Conservation (phyloP, 2,797 vertebrate species). For the Dendrocincla tyrannina region DNA sequence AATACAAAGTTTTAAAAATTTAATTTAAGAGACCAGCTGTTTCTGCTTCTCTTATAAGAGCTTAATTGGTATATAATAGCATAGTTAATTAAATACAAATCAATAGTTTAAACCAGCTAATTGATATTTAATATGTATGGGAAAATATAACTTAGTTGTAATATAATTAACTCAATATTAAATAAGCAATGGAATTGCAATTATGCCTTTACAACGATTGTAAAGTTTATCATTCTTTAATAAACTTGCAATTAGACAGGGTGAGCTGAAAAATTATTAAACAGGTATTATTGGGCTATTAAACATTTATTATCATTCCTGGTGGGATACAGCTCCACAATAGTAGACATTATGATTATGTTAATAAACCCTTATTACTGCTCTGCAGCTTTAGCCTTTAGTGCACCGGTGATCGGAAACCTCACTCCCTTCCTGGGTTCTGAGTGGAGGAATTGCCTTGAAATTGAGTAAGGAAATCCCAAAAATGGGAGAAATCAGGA, state of each 20-base stretch:
- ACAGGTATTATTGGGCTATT: conserved; percentile 76
- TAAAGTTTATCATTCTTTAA: conserved; percentile 79
- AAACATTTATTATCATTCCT: conserved; percentile 73
- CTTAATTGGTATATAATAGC: conserved; percentile 83
- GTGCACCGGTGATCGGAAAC: not conserved
- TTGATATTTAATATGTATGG: conserved; percentile 82
- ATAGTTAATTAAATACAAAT: conserved; percentile 83
- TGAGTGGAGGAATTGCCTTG: not conserved
- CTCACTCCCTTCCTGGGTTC: not conserved
- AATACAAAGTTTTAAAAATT: conserved; percentile 62
- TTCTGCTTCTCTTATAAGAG: conserved; percentile 74
- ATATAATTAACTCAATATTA: conserved; percentile 78
- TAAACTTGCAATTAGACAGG: conserved; percentile 76
- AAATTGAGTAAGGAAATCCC: not conserved
- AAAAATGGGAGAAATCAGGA: not conserved
- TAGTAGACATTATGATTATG: not conserved
- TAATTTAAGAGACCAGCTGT: conserved; percentile 75
- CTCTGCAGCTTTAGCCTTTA: not conserved
- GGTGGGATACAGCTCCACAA: conserved; percentile 48
- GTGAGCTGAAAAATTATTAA: conserved; percentile 74
- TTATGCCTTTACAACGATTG: conserved; percentile 72
- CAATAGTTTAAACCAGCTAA: conserved; percentile 82
- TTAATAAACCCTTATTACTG: conserved; percentile 57
- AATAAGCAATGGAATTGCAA: conserved; percentile 75
- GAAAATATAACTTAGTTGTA: conserved; percentile 71